Conservation (phyloP, 2,113 vertebrate genomes). For the Eudyptes chrysolophus region DNA sequence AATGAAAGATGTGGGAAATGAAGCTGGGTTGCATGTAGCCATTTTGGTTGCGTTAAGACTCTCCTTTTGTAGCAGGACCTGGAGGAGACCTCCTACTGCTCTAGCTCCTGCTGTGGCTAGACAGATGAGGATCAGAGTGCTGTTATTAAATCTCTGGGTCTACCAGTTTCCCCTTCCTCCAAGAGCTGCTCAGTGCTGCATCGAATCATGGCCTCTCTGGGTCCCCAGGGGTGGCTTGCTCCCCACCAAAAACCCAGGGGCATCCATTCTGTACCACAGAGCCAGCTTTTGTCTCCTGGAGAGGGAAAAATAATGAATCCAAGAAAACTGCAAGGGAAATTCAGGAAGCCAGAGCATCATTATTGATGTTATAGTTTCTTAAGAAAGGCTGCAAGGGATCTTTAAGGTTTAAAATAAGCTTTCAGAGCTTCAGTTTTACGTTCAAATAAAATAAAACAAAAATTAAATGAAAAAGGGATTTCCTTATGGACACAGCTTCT, state of each 20-base stretch:
- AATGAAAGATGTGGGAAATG: background rate
- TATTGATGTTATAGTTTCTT: constrained; percentile 21
- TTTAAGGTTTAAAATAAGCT: constrained; percentile 28
- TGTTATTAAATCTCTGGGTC: background rate
- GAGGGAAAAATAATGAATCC: background rate
- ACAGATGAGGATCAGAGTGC: background rate
- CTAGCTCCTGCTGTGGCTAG: background rate
- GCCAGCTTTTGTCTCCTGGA: background rate
- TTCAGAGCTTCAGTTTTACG: background rate
- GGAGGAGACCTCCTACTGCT: background rate
- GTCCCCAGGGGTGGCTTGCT: background rate
- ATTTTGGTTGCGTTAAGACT: background rate
- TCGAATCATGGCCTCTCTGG: background rate
- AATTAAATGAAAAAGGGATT: constrained; percentile 29
- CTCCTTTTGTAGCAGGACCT: background rate
- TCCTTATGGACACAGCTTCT: constrained; percentile 27
- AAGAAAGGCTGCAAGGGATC: constrained; percentile 11
- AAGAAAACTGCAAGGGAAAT: background rate
- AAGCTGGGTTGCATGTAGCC: background rate
- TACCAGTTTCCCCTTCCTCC: background rate
- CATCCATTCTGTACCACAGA: background rate
- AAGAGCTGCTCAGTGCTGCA: background rate
- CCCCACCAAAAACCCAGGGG: background rate
- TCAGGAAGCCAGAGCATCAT: constrained; percentile 11
- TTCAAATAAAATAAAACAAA: constrained; percentile 50